Base-by-base conservation (phyloP, 2,888 invertebrate genomes). In the Onthophagus sagittarius region DNA sequence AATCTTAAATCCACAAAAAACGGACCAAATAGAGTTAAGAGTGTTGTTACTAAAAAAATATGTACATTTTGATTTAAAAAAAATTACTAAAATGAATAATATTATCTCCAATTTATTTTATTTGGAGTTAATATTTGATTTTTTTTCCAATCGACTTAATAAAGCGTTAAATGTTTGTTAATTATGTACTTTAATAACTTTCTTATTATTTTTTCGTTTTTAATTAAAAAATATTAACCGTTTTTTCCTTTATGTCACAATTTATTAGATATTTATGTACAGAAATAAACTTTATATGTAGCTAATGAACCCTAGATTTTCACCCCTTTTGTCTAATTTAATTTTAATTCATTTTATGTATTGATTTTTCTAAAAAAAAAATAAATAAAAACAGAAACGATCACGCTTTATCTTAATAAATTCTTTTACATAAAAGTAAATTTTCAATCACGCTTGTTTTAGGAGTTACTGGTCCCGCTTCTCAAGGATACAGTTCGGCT, bases 211-310 rank as follows among this genome's bases (percentile, higher is more conserved):
- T 23, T 23, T 23, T 23, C 23, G 23, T 23, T 23, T 23, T 23
- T 23, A 23, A 23, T 23, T 23, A 23, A 31, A 14, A 33, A 33
- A 32, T 33, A 53, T 74, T 73, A 69, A 73, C 75, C 73, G 77
- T 84, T 84, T 75, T 84, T 84, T 83, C 23, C 85, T 89, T 90
- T 75, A 53, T 53, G 39, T 53, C 11, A 53, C 11, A 53, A 53
- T 15, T 14, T 63, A 15, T 65, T 65, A 65, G 31, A 31, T 65
- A 31, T 65, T 15, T 31, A 31, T 65, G 15, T 65, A 65, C 65
- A 65, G 65, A 65, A 23, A 13, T 14, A 15, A 65, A 23, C 14
- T 5, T 5, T 65, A 15, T 63, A 15, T 7, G 39, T 53, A 53
- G 39, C 39, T 53, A 53, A 53, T 53, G 39, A 53, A 53, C 39